Conservation (phyloP, 92 coral and sea anemone genomes). For the Phenganax marumi region DNA sequence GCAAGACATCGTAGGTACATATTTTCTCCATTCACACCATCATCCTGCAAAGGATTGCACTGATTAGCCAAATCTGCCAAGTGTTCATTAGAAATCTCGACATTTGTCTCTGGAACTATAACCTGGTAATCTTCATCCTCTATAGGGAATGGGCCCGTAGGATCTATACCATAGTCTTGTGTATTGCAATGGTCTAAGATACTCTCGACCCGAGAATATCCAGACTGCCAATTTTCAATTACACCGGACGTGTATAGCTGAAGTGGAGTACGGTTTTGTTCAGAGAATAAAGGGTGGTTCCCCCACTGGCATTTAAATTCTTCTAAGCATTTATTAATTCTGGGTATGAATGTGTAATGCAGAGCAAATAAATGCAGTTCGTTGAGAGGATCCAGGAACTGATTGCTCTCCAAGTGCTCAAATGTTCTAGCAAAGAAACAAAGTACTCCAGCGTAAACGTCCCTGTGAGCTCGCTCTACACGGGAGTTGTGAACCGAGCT, state of each 20-base stretch:
- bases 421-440: slow-evolving; percentile 1
- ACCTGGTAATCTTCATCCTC: slow-evolving; percentile 52
- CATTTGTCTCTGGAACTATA: slow-evolving; percentile 42
- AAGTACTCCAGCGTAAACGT: slow-evolving; percentile 13
- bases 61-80: slow-evolving; percentile 34
- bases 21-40: slow-evolving; percentile 47
- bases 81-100: slow-evolving; percentile 46
- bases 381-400: background rate
- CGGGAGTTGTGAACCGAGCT: slow-evolving; percentile 21
- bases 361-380: background rate
- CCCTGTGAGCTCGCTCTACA: slow-evolving; percentile 4
- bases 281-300: slow-evolving; percentile 38
- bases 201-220: slow-evolving; percentile 55
- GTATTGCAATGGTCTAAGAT: slow-evolving; percentile 29
- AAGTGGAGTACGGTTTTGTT: slow-evolving; percentile 52
- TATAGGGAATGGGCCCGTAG: slow-evolving; percentile 46
- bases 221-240: slow-evolving; percentile 51
- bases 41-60: slow-evolving; percentile 49
- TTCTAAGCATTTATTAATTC: background rate
- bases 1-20: slow-evolving; percentile 42
- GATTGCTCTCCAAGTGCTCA: background rate
- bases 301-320: slow-evolving; percentile 1
- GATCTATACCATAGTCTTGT: slow-evolving; percentile 52
- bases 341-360: slow-evolving; percentile 2
- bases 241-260: slow-evolving; percentile 66